Evolutionary conservation across 2,888 invertebrate species (phyloP), one percentile per base, ranked within the genome.

Genomic region (Acleris sparsana): DNA sequence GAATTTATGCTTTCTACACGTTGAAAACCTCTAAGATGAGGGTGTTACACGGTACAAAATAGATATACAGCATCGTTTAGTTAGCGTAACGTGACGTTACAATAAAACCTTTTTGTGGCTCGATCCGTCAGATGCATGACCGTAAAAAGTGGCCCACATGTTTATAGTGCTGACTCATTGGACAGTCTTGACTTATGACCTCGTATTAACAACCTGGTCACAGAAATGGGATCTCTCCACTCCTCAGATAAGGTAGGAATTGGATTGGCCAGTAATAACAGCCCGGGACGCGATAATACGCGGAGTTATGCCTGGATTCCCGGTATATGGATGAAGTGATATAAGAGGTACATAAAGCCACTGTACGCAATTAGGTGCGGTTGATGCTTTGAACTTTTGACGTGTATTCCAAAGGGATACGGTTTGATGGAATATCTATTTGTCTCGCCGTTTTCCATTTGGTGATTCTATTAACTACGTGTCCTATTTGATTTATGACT

Each of bases 111-210:
- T 83, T 83, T 82, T 80, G 75, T 75, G 75, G 70, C 72, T 65
- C 70, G 74, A 79, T 78, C 76, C 79, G 76, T 73, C 71, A 72
- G 73, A 77, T 73, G 74, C 74, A 73, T 69, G 73, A 58, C 73
- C 67, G 72, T 73, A 75, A 77, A 77, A 77, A 77, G 74, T 74
- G 71, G 74, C 72, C 80, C 87, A 88, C 85, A 83, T 88, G 85
- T 80, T 83, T 83, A 81, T 79, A 80, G 71, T 78, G 88, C 86
- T 87, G 86, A 89, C 74, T 89, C 88, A 89, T 79, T 73, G 76
- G 73, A 72, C 72, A 71, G 68, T 63, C 70, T 71, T 74, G 73
- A 72, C 71, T 71, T 72, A 74, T 70, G 68, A 74, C 73, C 74
- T 73, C 58, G 63, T 57, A 67, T 69, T 52, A 52, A 51, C 53